Evolutionary conservation across 2,113 vertebrate genomes (phyloP).

Genomic region (Pelmatolapia mariae): DNA sequence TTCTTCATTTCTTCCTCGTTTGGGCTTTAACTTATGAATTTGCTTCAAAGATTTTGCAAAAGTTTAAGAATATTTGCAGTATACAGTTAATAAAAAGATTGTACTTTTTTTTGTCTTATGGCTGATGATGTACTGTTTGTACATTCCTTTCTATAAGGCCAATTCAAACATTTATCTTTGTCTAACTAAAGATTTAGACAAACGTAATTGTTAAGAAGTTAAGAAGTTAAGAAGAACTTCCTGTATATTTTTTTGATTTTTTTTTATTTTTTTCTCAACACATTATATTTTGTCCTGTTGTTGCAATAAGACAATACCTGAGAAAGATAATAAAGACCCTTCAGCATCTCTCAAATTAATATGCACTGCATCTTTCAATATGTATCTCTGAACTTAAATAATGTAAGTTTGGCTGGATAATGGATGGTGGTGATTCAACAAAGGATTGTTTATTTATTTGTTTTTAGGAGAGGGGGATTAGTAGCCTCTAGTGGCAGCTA

Average conservation of each 20-base stretch:
- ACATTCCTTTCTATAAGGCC: not conserved
- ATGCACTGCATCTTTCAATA: not conserved
- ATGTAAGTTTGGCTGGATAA: not conserved
- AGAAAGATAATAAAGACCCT: not conserved
- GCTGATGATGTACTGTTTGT: not conserved
- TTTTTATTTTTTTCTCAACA: not conserved
- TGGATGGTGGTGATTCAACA: not conserved
- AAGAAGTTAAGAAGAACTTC: not conserved
- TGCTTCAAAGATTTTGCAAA: not conserved
- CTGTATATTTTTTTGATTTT: not conserved
- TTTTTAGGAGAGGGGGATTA: not conserved
- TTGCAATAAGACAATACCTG: not conserved
- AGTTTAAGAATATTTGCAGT: not conserved
- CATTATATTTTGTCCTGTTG: not conserved
- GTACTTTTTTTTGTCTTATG: not conserved
- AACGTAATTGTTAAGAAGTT: too few relatives aligned
- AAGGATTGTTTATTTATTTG: not conserved
- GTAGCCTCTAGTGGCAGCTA: not conserved
- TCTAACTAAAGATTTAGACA: not conserved
- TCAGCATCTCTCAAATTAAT: not conserved
- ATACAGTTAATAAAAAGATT: not conserved
- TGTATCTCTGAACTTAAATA: not conserved
- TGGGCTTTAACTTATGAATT: not conserved
- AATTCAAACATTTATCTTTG: not conserved
- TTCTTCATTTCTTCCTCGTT: not conserved